Evolutionary conservation across 2,113 vertebrate genomes (phyloP).

Genomic region (Balaeniceps rex): DNA sequence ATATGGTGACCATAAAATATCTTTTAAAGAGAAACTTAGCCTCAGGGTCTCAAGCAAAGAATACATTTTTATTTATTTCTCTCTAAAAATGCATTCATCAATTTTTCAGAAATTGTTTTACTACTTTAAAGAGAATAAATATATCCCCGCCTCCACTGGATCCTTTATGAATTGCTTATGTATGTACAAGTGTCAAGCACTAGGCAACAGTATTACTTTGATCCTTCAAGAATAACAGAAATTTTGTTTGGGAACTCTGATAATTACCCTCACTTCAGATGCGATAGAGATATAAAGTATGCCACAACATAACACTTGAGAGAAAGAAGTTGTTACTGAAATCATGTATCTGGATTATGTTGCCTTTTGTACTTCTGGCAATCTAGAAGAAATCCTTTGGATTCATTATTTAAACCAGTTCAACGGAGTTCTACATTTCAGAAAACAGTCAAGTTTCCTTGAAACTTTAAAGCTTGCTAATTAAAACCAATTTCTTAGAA

Average conservation of each 20-base stretch:
- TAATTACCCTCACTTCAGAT: neutral
- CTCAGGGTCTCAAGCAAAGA: neutral
- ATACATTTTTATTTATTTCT: neutral
- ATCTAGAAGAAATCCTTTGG: neutral
- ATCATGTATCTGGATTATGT: neutral
- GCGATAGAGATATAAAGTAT: neutral
- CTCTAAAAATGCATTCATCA: constrained; percentile 4
- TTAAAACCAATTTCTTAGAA: neutral
- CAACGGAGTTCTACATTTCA: neutral
- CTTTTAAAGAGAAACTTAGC: neutral
- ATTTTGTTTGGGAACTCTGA: neutral
- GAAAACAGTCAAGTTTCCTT: neutral
- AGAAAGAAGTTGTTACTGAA: neutral
- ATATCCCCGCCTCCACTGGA: neutral
- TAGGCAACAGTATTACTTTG: neutral
- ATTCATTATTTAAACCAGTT: neutral
- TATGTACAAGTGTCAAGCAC: neutral
- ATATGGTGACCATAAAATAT: neutral
- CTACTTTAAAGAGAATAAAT: constrained; percentile 14
- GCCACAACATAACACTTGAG: neutral
- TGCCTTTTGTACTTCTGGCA: neutral
- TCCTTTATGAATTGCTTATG: neutral
- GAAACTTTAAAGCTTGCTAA: neutral
- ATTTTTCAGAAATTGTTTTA: constrained; percentile 8
- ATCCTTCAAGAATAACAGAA: neutral